Evolutionary conservation across 2,888 invertebrate genomes (phyloP), one percentile per base, ranked within the genome.

Genomic region (Machimus rusticus): DNA sequence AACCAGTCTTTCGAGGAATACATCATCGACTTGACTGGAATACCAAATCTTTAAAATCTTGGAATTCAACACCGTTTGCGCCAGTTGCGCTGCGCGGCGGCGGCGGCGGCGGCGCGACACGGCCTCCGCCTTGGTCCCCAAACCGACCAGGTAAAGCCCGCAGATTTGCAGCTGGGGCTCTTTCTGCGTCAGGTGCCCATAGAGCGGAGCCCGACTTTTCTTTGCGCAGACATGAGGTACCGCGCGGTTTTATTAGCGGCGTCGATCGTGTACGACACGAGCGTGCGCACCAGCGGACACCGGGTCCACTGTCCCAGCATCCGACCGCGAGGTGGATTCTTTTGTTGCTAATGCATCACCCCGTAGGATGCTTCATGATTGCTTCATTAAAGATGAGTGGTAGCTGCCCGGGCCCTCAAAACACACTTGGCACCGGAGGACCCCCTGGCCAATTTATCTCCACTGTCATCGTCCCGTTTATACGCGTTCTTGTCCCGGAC

Each of bases 21-120:
- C 84, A 84, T 84, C 66, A 84, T 23, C 28, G 39, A 84, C 84
- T 84, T 84, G 84, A 84, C 84, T 84, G 66, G 84, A 84, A 84
- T 84, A 84, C 74, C 23, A 84, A 84, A 84, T 84, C 84, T 84
- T 84, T 74, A 66, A 84, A 74, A 84, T 84, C 84, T 66, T 37
- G 66, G 81, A 81, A 81, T 79, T 43, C 79, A 55, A n/a, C 55
- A 28, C 51, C 81, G 37, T 55, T 81, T 81, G 28, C 81, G 51
- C 55, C 55, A 28, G 81, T 31, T 81, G n/a, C 55, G 4, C 2
- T 81, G n/a, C 55, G 4, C 2, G 55, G 8, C 4, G 55, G 9
- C 43, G 43, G 39, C 19, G 34, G 19, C 9, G 46, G 28, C 28
- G 28, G n/a, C 28, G 23, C 57, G 23, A 31, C 31, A 23, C 23